A percentile compares a stretch with the other conserved stretches of the same genome.
These are phyloP conservation scores for Lota lota DNA, from an alignment of 2,113 vertebrate genomes.

Conservation along the genomic window DNA sequence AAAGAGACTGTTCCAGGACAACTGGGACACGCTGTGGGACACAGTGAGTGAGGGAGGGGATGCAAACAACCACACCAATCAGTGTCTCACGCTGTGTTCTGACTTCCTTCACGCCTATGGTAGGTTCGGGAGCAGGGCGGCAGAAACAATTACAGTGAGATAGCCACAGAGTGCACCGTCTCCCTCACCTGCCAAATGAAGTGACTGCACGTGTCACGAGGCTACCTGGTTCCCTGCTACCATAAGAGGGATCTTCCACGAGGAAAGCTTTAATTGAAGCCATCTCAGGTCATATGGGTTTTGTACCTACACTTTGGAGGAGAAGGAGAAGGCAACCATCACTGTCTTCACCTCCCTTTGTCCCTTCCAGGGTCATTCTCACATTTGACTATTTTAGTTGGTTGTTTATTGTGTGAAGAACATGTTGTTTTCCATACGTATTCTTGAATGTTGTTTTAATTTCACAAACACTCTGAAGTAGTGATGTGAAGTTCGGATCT, in stretches of 20 bases:
- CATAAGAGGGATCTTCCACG: slow-evolving; percentile 16
- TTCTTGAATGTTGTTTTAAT: not conserved
- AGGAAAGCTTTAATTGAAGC: slow-evolving; percentile 50
- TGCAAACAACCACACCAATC: slow-evolving; percentile 19
- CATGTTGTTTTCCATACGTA: too few species aligned
- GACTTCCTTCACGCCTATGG: slow-evolving; percentile 22
- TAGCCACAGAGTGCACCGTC: slow-evolving; percentile 12
- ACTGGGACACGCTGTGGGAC: too few species aligned
- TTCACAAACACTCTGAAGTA: slow-evolving; percentile 4
- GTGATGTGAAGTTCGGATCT: too few species aligned
- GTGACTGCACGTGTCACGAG: slow-evolving; percentile 40
- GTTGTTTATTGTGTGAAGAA: too few species aligned
- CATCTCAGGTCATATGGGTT: slow-evolving; percentile 23
- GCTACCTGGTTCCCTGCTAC: slow-evolving; percentile 32
- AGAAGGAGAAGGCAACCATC: slow-evolving; percentile 6
- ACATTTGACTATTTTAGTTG: not conserved
- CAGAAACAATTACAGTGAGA: slow-evolving; percentile 37
- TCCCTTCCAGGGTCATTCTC: not conserved
- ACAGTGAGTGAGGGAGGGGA: not conserved
- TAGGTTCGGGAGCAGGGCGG: slow-evolving; percentile 22
- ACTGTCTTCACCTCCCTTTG: not conserved
- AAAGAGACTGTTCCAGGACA: not conserved
- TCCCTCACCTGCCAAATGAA: slow-evolving; percentile 36
- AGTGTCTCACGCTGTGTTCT: slow-evolving; percentile 16
- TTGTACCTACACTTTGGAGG: slow-evolving; percentile 13